These are phyloP conservation scores for Brachyptera putata DNA, from an alignment of 2,888 invertebrate species.

Conservation along the genomic window DNA sequence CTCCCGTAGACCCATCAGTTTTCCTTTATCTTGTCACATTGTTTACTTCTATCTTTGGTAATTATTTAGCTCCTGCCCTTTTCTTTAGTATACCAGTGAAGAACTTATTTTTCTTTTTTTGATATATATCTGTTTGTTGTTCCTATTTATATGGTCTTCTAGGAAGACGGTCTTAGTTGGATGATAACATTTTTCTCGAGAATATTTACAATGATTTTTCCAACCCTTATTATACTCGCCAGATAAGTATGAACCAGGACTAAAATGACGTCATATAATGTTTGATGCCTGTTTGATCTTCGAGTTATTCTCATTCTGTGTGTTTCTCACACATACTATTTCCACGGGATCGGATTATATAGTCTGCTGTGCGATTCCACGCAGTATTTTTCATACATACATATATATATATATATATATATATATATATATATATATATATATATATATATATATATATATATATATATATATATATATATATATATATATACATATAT, in stretches of 20 bases:
- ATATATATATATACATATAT: neutral
- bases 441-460: too few relatives aligned
- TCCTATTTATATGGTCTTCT: neutral
- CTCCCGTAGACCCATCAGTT: constrained; percentile 1
- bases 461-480: neutral
- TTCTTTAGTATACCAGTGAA: neutral
- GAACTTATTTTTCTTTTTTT: constrained; percentile 3
- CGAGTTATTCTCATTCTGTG: too few relatives aligned
- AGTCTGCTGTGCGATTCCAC: too few relatives aligned
- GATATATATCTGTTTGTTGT: constrained; percentile 23
- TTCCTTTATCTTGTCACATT: constrained; percentile 24
- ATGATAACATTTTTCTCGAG: too few relatives aligned
- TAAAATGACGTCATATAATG: too few relatives aligned
- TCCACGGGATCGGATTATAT: too few relatives aligned
- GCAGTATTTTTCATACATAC: neutral
- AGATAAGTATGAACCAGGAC: too few relatives aligned
- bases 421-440: constrained; percentile 31
- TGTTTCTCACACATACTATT: too few relatives aligned
- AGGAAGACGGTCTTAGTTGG: neutral
- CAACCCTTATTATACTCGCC: too few relatives aligned
- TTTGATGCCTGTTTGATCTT: too few relatives aligned
- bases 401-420: constrained; percentile 9
- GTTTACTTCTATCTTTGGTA: constrained; percentile 26
- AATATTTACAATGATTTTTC: too few relatives aligned
- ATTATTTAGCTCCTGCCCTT: constrained; percentile 27